Conservation (phyloP, 2,888 invertebrate genomes). For the Ophion ventricosus region DNA sequence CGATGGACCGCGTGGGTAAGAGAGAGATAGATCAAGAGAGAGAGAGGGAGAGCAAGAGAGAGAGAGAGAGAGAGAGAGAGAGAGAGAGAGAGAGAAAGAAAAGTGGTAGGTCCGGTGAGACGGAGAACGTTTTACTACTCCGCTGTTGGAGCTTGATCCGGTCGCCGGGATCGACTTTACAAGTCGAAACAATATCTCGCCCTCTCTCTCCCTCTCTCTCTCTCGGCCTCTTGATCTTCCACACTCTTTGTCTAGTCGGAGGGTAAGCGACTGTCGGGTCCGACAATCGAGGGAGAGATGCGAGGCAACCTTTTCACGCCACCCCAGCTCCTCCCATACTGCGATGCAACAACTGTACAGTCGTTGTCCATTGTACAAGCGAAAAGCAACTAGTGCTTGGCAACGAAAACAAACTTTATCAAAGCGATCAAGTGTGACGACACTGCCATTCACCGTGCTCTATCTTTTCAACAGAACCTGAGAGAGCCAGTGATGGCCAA, state of each 20-base stretch:
- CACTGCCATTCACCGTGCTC: background rate
- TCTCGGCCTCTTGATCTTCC: constrained; percentile 5
- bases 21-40: constrained; percentile 26
- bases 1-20: constrained; percentile 36
- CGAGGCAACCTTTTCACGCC: constrained; percentile 63
- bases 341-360: constrained; percentile 16
- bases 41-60: constrained; percentile 23
- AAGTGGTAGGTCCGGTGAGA: constrained; percentile 40
- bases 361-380: constrained; percentile 24
- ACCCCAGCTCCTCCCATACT: constrained; percentile 34
- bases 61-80: constrained; percentile 26
- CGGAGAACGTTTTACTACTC: constrained; percentile 49
- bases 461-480: background rate
- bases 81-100: constrained; percentile 22
- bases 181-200: constrained; percentile 42
- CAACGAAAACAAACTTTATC: background rate
- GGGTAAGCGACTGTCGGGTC: constrained; percentile 44
- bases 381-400: background rate
- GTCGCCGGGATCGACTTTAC: constrained; percentile 53
- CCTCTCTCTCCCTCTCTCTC: background rate
- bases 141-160: constrained; percentile 44
- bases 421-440: background rate
- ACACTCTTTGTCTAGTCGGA: constrained; percentile 16
- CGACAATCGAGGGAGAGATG: constrained; percentile 36
- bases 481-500: background rate